Conservation (phyloP, 1,140 invertebrate genomes). For the Philaenus spumarius region DNA sequence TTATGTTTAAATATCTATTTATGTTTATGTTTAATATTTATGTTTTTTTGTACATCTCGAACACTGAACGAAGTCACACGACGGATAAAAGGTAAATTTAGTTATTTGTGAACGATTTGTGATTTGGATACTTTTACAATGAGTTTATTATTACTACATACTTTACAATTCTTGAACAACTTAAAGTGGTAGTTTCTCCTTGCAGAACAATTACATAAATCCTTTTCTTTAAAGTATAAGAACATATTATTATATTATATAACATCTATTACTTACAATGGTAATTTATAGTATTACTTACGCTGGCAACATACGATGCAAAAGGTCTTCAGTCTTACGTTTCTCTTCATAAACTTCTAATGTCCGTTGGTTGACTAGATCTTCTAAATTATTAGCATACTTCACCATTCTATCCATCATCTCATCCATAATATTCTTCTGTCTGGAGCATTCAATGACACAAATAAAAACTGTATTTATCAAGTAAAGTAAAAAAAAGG, state of each 20-base stretch:
- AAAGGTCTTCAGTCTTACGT: slow-evolving; percentile 85
- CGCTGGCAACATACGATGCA: slow-evolving; percentile 90
- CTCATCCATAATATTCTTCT: slow-evolving; percentile 89
- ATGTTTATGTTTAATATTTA: too few species aligned
- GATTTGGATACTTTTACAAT: background rate
- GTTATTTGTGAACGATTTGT: background rate
- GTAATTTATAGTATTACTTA: slow-evolving; percentile 41
- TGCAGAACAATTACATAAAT: too few species aligned
- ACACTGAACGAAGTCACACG: too few species aligned
- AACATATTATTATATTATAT: too few species aligned
- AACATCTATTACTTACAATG: background rate
- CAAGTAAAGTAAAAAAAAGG: too few species aligned
- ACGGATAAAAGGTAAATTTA: background rate
- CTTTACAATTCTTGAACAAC: too few species aligned
- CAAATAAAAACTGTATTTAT: too few species aligned
- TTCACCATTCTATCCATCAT: slow-evolving; percentile 97
- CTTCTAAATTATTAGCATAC: slow-evolving; percentile 90
- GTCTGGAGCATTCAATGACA: slow-evolving; percentile 44
- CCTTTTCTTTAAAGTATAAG: too few species aligned
- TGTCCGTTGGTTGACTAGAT: slow-evolving; percentile 84
- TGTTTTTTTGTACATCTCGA: too few species aligned
- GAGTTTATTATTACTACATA: too few species aligned
- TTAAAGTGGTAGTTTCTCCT: too few species aligned
- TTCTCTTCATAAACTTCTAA: slow-evolving; percentile 85
- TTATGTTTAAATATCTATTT: too few species aligned